These are phyloP conservation scores for Otis tarda DNA, from an alignment of 2,113 vertebrate genomes.

Conservation along the genomic window DNA sequence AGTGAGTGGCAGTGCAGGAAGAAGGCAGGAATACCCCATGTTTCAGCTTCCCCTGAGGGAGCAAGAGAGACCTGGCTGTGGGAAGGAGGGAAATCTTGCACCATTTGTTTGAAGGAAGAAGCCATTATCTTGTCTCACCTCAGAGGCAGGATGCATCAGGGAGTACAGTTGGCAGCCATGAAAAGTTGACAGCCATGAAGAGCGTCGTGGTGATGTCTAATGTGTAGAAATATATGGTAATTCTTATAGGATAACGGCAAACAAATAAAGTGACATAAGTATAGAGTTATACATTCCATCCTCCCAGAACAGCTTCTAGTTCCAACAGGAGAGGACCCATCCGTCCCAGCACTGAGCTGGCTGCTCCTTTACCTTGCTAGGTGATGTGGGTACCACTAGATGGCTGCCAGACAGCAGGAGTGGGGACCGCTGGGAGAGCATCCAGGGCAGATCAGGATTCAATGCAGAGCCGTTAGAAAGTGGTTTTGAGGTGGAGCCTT, in stretches of 20 bases:
- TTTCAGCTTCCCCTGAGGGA: background rate
- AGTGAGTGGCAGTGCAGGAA: background rate
- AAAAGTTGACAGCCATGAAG: background rate
- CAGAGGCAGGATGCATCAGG: background rate
- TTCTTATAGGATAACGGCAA: background rate
- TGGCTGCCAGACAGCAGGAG: background rate
- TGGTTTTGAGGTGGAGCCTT: background rate
- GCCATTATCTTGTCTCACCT: background rate
- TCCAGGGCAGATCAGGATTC: background rate
- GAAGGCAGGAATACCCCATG: background rate
- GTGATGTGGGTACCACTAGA: background rate
- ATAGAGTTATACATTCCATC: background rate
- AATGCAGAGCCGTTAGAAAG: background rate
- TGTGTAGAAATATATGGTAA: background rate
- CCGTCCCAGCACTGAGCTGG: background rate
- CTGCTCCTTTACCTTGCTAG: background rate
- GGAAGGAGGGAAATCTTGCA: background rate
- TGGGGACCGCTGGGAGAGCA: background rate
- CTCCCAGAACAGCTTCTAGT: background rate
- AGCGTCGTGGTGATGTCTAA: background rate
- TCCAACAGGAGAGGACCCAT: background rate
- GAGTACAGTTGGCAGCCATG: background rate
- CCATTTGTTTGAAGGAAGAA: background rate
- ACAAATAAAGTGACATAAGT: background rate
- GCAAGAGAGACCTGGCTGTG: background rate